Evolutionary conservation across 1,140 invertebrate genomes (phyloP), one percentile per base, ranked within the genome.

Genomic region (Drosophila pallidifrons): DNA sequence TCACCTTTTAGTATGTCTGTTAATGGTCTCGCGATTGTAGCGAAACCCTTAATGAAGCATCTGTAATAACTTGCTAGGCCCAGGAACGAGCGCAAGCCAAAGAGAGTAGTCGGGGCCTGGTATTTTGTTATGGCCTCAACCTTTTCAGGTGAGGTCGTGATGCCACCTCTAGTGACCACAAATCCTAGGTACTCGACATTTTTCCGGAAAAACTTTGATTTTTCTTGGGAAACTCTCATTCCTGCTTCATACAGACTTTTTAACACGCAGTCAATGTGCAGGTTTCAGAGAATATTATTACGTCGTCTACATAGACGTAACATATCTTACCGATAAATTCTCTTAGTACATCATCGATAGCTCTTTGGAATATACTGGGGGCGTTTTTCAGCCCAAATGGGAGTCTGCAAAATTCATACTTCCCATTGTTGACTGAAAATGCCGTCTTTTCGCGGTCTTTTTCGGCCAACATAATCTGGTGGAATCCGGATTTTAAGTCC

Each of bases 231-330:
- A 13, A 67, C 55, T 20, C 35, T 59, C 63, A 73, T 73, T 35
- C 38, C 57, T 15, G 64, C 55, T 11, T 25, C 20, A 58, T 54
- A 11, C 35, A 20, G 1, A 74, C n/a, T 35, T 51, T 59, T 52
- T 8, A 71, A 32, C 3, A 71, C 68, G 8, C 8, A 30, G 5
- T 64, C 45, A 5, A 67, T 59, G 8, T 73, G 32, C 1, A 43
- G 11, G 20, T 67, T 38, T 67, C 13, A 1, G 69, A 72, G 38
- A 71, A 58, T 11, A 66, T 43, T 0, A 72, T 66, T 20, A 66
- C 69, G 7, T 66, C 45, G 13, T 66, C 20, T 10, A 59, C 57
- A n/a, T 60, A 60, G 7, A 66, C 52, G 16, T 70, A 46, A 7
- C 66, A 61, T 16, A 25, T 51, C 16, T 61, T 61, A 8, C 58